phyloP scores from a whole-genome alignment of 2,888 invertebrate species.

The Polymixis lichenea region DNA sequence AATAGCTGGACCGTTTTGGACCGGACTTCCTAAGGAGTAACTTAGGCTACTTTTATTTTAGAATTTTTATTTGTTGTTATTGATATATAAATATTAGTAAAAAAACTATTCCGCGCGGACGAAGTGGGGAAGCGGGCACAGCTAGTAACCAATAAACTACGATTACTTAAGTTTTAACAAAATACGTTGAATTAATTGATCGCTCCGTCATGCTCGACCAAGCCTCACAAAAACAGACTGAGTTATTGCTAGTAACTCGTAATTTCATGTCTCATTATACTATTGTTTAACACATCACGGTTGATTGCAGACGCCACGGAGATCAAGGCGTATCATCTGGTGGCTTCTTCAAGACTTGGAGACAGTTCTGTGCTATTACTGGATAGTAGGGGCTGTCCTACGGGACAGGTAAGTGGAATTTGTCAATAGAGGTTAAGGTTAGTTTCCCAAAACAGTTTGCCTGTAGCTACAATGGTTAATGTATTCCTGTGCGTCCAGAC shows the following conservation, averaged over 20 bases:
- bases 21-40: too few species aligned
- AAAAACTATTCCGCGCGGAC: too few species aligned
- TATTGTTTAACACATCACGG: slow-evolving; percentile 16
- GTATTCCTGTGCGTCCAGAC: too few species aligned
- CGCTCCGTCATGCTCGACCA: slow-evolving; percentile 27
- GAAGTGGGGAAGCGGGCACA: too few species aligned
- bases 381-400: slow-evolving; percentile 95
- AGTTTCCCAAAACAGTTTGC: too few species aligned
- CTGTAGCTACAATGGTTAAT: too few species aligned
- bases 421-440: too few species aligned
- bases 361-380: slow-evolving; percentile 94
- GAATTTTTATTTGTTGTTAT: too few species aligned
- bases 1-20: too few species aligned
- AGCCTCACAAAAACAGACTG: slow-evolving; percentile 9
- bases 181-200: slow-evolving; percentile 37
- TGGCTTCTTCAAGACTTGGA: slow-evolving; percentile 94
- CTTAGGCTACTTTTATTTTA: too few species aligned
- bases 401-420: slow-evolving; percentile 88
- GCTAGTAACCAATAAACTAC: background rate
- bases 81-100: too few species aligned
- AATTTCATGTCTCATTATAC: slow-evolving; percentile 56
- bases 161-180: slow-evolving; percentile 15
- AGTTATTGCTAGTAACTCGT: slow-evolving; percentile 22
- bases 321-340: slow-evolving; percentile 94
- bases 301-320: slow-evolving; percentile 85